Base-by-base conservation (phyloP, 2,113 vertebrate genomes). In the Illadopsis cleaveri region DNA sequence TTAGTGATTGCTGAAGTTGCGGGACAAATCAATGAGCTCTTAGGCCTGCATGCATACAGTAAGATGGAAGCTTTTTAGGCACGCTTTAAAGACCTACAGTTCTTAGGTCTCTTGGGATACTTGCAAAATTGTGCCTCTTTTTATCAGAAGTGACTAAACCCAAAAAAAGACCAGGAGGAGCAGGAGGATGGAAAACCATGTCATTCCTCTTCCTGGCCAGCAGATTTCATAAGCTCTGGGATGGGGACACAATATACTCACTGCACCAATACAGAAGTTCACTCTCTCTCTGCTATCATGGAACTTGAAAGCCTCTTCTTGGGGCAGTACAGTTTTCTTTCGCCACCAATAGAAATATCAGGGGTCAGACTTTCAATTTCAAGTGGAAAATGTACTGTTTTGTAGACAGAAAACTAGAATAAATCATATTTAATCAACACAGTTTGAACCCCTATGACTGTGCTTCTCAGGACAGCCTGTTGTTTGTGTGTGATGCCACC, bases 11-110 rank as follows among this genome's bases (percentile, higher is more conserved):
- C 1, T 70, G 88, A 94, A 69, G 37, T 30, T 73, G 50, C 6
- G 33, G 78, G 92, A 82, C 62, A 88, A 95, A 94, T 90, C 90
- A 86, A 81, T 86, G 89, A 86, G 85, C 92, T 92, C 85, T 94
- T 90, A 93, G 48, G 66, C 38, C 44, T 72, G 40, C 0, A 2
- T n/a, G 50, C 47, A 77, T 62, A 35, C 30, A 93, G 58, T 24
- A 88, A 89, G 56, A 65, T 35, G 13, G 76, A 58, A 90, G 71
- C 37, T 65, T 85, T 77, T 48, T 61, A 64, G 0, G 0, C 18
- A 27, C 8, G 21, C 42, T 77, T 69, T 54, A 56, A 83, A 80
- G 79, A 86, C 17, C 30, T 40, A 22, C 27, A 83, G 35, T 25
- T 64, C 62, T 64, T 50, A 20, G 27, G 33, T n/a, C 85, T 79